Percentiles rank a stretch among this genome's conserved stretches.
phyloP scores from a whole-genome alignment of 2,113 vertebrate species.

The Alligator mississippiensis region DNA sequence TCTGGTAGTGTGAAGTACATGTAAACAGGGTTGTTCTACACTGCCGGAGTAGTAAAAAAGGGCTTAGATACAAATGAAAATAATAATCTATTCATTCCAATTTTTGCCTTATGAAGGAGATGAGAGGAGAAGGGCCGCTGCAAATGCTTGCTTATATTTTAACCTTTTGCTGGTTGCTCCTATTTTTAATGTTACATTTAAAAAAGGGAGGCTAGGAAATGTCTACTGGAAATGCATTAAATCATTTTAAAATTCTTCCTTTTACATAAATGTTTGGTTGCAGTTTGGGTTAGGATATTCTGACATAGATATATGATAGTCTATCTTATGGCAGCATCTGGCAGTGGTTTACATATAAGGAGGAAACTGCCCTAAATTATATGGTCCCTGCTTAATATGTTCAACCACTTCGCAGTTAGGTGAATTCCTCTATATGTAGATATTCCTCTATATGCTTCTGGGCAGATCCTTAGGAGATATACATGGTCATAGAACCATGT shows the following conservation, averaged over 20 bases:
- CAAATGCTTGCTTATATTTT: not conserved
- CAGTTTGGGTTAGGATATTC: not conserved
- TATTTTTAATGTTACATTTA: not conserved
- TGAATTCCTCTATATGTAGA: no score
- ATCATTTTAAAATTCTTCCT: not conserved
- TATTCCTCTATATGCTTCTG: not conserved
- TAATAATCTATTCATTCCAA: not conserved
- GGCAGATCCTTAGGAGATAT: not conserved
- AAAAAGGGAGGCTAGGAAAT: not conserved
- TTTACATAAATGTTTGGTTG: not conserved
- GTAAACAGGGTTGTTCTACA: not conserved
- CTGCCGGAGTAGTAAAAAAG: not conserved
- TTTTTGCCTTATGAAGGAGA: not conserved
- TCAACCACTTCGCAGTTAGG: not conserved
- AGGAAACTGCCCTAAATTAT: not conserved
- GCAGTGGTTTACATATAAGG: not conserved
- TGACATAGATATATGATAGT: not conserved
- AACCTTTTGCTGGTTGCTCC: not conserved
- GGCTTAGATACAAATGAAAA: not conserved
- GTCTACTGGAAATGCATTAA: not conserved
- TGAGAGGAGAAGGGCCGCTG: not conserved
- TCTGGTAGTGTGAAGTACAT: not conserved
- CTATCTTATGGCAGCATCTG: not conserved
- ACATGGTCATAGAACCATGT: accelerated
- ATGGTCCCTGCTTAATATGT: not conserved